Evolutionary conservation across 1,140 invertebrate species (phyloP), one percentile per base, ranked within the genome.

Genomic region (Philopotamus ludificatus): DNA sequence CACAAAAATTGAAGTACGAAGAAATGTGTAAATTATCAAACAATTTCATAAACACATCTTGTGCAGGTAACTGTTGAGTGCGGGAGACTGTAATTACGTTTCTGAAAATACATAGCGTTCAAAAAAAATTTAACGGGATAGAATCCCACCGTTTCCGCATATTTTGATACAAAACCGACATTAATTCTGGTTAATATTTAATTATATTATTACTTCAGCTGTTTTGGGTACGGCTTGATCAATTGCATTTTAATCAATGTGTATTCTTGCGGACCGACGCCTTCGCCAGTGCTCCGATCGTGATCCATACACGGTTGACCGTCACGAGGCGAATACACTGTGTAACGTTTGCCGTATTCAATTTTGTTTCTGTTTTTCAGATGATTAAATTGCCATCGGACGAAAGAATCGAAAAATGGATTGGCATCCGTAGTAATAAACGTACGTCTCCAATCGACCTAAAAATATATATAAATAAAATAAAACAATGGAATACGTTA

Each of bases 261-360:
- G 74, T 99, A 99, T 76, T 99, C 97, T 79, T 98, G 96, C 7
- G 96, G 94, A 0, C 93, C 97, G 45, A 99, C 96, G 59, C 96
- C 97, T 84, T 99, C 98, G 9, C 98, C 98, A 50, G 87, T 85
- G 22, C 91, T 88, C 71, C 98, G 84, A 79, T 99, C 98, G 77
- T 99, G 98, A 79, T 99, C 98, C 98, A 99, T 99, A 76, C 98
- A 99, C 1, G 98, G 97, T 76, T 99, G 98, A 26, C 90, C 89
- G 81, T 99, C 97, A 72, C 91, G 87, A 1, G 97, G 96, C 0
- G 97, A 99, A 79, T 89, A 99, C 68, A 99, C 94, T 9, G 96
- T 97, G 73, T 99, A 94, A 55, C 98, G 83, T 81, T 99, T 99
- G 22, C 98, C 98, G 85, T 94, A 99, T 77, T 94, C 88, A 26